Evolutionary conservation across 2,888 invertebrate species (phyloP).

Genomic region (Ochropleura plecta): DNA sequence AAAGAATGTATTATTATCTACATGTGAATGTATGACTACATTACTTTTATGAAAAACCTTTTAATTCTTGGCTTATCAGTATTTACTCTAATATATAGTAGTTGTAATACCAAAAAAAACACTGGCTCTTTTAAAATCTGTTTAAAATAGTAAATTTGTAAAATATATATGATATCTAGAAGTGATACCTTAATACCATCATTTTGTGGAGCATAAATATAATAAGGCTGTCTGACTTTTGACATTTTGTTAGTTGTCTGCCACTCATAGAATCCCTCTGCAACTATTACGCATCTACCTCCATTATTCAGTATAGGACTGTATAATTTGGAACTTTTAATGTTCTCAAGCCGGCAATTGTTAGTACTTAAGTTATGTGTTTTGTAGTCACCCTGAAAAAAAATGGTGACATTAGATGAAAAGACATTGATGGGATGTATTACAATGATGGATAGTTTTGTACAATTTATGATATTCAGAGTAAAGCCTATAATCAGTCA

Average conservation of each 20-base stretch:
- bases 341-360: conserved; percentile 94
- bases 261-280: conserved; percentile 96
- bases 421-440: no score
- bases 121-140: not conserved
- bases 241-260: conserved; percentile 91
- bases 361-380: conserved; percentile 93
- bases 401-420: not conserved
- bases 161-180: not conserved
- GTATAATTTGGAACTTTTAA: conserved; percentile 93
- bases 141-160: no score
- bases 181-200: conserved; percentile 80
- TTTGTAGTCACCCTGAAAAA: conserved; percentile 90
- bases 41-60: not conserved
- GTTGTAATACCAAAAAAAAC: no score
- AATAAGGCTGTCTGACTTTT: conserved; percentile 93
- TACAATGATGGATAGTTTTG: no score
- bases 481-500: no score
- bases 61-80: not conserved
- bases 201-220: conserved; percentile 92
- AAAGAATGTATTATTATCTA: no score
- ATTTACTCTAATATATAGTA: no score
- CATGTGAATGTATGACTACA: not conserved
- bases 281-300: conserved; percentile 94
- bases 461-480: no score
- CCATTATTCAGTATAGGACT: conserved; percentile 92